These are phyloP conservation scores for Percopsis omiscomaycus DNA, from an alignment of 2,797 vertebrate species.

Conservation along the genomic window DNA sequence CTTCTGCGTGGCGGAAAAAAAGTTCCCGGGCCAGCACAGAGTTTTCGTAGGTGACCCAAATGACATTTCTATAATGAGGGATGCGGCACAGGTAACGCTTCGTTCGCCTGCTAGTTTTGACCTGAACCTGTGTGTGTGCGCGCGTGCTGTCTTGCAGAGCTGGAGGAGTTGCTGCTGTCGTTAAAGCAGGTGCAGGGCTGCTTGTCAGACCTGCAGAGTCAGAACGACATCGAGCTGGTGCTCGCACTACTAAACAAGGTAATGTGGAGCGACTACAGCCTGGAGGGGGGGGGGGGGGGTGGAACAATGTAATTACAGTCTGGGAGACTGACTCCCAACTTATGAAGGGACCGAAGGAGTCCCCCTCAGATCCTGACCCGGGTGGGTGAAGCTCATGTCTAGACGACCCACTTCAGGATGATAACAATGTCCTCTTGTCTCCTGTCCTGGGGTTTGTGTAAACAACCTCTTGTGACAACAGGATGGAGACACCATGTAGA, in stretches of 20 bases:
- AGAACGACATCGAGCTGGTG: conserved; percentile 90
- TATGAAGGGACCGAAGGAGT: no score
- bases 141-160: conserved; percentile 75
- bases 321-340: neutral
- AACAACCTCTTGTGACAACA: no score
- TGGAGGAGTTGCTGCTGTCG: conserved; percentile 93
- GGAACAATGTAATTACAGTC: neutral
- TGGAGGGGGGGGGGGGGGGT: neutral
- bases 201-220: conserved; percentile 93
- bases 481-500: no score
- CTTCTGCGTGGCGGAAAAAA: no score
- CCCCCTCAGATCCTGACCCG: no score
- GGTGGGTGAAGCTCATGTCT: no score
- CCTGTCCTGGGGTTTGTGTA: no score
- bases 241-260: conserved; percentile 92
- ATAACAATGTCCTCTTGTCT: no score
- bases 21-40: no score
- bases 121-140: conserved; percentile 22
- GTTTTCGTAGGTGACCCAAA: no score
- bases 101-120: neutral
- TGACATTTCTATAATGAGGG: no score
- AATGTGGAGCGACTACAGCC: conserved; percentile 20
- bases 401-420: no score
- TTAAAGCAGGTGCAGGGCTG: conserved; percentile 92
- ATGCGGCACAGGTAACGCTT: neutral